Evolutionary conservation across 2,797 vertebrate species (phyloP).

Genomic region (Lindbergichthys nudifrons): DNA sequence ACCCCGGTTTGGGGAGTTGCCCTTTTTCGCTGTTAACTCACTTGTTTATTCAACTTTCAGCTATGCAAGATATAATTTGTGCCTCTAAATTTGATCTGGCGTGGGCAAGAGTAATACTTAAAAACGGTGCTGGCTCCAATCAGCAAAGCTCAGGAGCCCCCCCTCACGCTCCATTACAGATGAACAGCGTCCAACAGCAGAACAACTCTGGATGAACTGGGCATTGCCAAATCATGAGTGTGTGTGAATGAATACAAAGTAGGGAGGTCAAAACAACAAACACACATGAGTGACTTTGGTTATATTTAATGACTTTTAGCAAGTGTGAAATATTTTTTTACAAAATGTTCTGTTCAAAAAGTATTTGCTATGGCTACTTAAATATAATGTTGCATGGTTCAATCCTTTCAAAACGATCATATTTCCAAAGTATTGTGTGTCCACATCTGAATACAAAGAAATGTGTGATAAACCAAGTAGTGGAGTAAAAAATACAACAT

Average conservation of each 20-base stretch:
- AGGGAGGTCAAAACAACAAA: constrained; percentile 41
- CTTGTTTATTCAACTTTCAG: constrained; percentile 30
- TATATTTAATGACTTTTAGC: background rate
- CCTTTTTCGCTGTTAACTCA: constrained; percentile 33
- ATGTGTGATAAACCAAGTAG: too few relatives aligned
- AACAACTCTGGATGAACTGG: constrained; percentile 37
- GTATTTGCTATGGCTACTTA: too few relatives aligned
- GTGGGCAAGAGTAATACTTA: constrained; percentile 41
- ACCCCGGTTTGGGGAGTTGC: background rate
- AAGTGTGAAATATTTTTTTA: too few relatives aligned
- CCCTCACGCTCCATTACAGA: constrained; percentile 57
- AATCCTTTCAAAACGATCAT: too few relatives aligned
- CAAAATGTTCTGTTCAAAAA: too few relatives aligned
- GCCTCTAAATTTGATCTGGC: constrained; percentile 35
- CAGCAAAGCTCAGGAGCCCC: constrained; percentile 48
- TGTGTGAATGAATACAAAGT: constrained; percentile 39
- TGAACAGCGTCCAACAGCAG: constrained; percentile 54
- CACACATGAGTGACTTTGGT: constrained; percentile 13
- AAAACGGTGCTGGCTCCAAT: constrained; percentile 38
- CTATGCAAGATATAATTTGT: constrained; percentile 20
- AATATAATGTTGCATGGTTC: too few relatives aligned
- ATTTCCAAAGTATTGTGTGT: too few relatives aligned
- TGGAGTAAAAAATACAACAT: too few relatives aligned
- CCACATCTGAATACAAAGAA: too few relatives aligned
- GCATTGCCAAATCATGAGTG: constrained; percentile 16